These are phyloP conservation scores for Phoebastria nigripes DNA, from an alignment of 2,797 vertebrate genomes.

Conservation along the genomic window DNA sequence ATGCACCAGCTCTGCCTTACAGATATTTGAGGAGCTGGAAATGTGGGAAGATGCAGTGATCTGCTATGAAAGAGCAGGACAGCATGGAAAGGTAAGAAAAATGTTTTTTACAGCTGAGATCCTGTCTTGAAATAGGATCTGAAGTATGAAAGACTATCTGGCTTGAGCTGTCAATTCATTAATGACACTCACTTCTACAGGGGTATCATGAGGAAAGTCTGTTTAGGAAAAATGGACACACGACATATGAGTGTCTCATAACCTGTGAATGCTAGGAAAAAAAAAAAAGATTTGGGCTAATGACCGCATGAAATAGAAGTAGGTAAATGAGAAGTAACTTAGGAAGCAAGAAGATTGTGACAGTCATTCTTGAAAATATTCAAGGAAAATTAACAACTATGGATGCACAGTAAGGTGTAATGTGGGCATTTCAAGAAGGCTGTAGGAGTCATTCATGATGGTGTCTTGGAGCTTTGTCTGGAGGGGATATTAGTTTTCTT, in stretches of 20 bases:
- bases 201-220: not conserved
- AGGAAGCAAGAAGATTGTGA: not conserved
- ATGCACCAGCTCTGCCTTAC: constrained; percentile 88
- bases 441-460: not conserved
- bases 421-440: not conserved
- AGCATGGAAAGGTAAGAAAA: constrained; percentile 88
- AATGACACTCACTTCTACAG: not conserved
- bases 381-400: not conserved
- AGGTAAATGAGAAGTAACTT: not conserved
- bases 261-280: not conserved
- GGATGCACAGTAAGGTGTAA: not conserved
- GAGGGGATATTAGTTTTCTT: not conserved
- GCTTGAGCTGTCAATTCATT: not conserved
- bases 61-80: constrained; percentile 90
- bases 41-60: constrained; percentile 95
- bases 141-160: not conserved
- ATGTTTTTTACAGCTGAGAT: not conserved
- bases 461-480: not conserved
- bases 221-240: not conserved
- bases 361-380: not conserved
- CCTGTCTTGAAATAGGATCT: not conserved
- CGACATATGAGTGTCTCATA: not conserved
- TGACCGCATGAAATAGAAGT: not conserved
- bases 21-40: constrained; percentile 89
- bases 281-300: not conserved